Evolutionary conservation across 2,797 vertebrate genomes (phyloP), one percentile per base, ranked within the genome.

Genomic region (Remorina albescens): DNA sequence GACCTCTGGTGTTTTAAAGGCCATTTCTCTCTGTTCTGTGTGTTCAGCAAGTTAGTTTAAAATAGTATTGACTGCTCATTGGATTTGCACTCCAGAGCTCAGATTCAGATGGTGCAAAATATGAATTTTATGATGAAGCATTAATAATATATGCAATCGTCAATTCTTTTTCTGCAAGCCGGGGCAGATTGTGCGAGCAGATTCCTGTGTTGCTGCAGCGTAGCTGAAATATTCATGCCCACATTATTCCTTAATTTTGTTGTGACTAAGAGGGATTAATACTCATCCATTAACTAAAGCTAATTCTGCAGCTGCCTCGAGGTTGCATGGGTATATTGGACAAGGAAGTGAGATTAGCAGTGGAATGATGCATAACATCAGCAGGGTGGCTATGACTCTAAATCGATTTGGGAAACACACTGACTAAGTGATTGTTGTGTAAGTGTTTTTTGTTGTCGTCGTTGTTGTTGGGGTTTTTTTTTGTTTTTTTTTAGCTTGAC

Each of bases 241-340:
- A 71, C 86, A 92, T 94, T 94, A 94, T 92, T 92, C 88, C 88
- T 92, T 94, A 90, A 94, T 93, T 95, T 93, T 93, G 91, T 94
- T 94, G 91, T 91, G 92, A 95, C 92, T 93, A 81, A 90, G 83
- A 92, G 82, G 91, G 92, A 95, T 95, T 95, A 93, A 95, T 92
- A 85, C 88, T 88, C 90, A 85, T 90, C 90, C 89, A 94, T 94
- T 95, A 94, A 90, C 85, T 85, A 74, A 70, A 84, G 84, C 77
- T 92, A 93, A 94, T 94, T 93, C 89, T 79, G 77, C 47, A 39
- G 72, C 80, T 10, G 82, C 90, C 91, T 86, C 25, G 26, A 88
- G 88, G 86, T 83, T 82, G 76, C 60, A 67, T 32, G 63, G 78
- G 76, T 55, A 76, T 67, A 72, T 84, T 75, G 80, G 80, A 91